Conservation (phyloP, 2,113 vertebrate genomes). For the Arenaria interpres region DNA sequence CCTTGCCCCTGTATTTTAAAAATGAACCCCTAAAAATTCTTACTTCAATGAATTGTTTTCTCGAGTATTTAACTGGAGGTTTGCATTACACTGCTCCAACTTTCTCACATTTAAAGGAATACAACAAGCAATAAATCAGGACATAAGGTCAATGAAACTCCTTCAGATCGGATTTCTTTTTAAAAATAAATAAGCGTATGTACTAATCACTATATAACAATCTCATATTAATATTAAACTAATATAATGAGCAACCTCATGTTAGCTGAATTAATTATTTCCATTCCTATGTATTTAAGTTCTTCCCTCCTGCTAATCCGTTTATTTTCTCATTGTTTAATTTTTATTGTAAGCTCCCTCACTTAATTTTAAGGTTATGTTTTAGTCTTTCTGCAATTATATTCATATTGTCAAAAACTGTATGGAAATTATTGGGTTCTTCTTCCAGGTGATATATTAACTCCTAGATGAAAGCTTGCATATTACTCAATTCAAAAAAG, state of each 20-base stretch:
- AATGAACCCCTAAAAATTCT: not conserved
- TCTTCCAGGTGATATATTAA: constrained; percentile 61
- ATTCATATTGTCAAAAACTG: constrained; percentile 10
- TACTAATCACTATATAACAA: not conserved
- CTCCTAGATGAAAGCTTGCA: constrained; percentile 39
- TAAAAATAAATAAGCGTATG: not conserved
- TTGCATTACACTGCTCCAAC: not conserved
- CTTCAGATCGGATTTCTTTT: not conserved
- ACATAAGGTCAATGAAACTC: not conserved
- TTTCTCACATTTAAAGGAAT: not conserved
- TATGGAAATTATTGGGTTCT: not conserved
- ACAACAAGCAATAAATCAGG: not conserved
- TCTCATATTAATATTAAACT: not conserved
- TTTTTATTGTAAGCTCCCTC: constrained; percentile 50
- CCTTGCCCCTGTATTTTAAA: not conserved
- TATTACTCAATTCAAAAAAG: constrained; percentile 48
- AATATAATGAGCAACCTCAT: not conserved
- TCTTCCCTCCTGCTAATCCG: constrained; percentile 23
- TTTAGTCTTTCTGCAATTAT: constrained; percentile 67
- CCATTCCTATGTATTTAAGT: constrained; percentile 28
- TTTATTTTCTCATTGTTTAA: constrained; percentile 52
- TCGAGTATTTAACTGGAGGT: not conserved
- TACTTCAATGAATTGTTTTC: not conserved
- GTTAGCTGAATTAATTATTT: constrained; percentile 49
- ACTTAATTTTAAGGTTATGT: constrained; percentile 69